Evolutionary conservation across 1,140 invertebrate genomes (phyloP).

Genomic region (Scaptomyza pallida): DNA sequence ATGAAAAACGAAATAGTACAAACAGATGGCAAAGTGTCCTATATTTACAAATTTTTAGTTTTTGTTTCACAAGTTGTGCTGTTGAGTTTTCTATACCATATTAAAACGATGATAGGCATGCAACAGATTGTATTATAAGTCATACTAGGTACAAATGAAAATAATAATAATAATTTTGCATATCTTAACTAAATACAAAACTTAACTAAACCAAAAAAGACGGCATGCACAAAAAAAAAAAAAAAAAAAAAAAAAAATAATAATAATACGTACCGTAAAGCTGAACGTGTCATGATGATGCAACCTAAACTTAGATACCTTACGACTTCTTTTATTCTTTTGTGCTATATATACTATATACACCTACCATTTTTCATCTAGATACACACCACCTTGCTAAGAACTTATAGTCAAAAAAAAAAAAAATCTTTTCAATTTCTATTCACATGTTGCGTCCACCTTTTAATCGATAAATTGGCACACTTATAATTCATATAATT

Average conservation of each 20-base stretch:
- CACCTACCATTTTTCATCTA: constrained; percentile 18
- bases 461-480: constrained; percentile 41
- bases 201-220: constrained; percentile 34
- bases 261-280: constrained; percentile 14
- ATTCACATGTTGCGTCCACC: constrained; percentile 30
- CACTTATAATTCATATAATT: constrained; percentile 27
- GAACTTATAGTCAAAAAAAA: not conserved
- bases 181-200: constrained; percentile 30
- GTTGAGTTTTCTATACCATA: constrained; percentile 44
- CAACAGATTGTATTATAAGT: constrained; percentile 25
- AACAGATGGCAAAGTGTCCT: constrained; percentile 58
- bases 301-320: constrained; percentile 28
- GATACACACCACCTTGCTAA: constrained; percentile 7
- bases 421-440: constrained; percentile 20
- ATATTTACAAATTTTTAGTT: constrained; percentile 65
- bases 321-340: constrained; percentile 16
- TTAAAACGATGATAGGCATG: constrained; percentile 55
- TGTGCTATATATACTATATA: not conserved
- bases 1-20: constrained; percentile 2
- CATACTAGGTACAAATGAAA: constrained; percentile 26
- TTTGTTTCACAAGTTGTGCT: constrained; percentile 39
- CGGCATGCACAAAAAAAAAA: constrained; percentile 54
- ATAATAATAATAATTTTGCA: constrained; percentile 13
- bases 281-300: constrained; percentile 34
- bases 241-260: constrained; percentile 31